These are phyloP conservation scores for Amblyopsis rosae DNA, from an alignment of 2,113 vertebrate genomes.

Conservation along the genomic window DNA sequence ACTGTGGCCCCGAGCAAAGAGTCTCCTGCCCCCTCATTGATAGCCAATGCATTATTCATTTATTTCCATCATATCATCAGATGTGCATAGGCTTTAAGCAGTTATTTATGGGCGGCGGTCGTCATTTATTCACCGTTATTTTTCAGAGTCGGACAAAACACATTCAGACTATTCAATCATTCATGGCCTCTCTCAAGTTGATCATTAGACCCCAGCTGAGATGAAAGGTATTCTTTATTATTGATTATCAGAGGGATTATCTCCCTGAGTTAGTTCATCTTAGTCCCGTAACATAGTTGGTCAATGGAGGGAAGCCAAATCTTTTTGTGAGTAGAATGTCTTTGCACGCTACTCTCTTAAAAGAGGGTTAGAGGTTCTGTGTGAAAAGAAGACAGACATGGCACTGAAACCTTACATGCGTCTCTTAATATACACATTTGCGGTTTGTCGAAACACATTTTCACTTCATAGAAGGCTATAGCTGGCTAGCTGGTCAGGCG, in stretches of 20 bases:
- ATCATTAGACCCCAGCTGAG: conserved; percentile 54
- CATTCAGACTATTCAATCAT: conserved; percentile 55
- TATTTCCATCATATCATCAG: conserved; percentile 78
- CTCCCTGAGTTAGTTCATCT: conserved; percentile 54
- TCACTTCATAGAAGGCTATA: conserved; percentile 27
- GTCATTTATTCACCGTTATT: conserved; percentile 37
- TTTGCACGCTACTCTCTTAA: conserved; percentile 53
- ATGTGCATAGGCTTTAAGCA: conserved; percentile 67
- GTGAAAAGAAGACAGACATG: conserved; percentile 20
- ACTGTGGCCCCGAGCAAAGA: conserved; percentile 74
- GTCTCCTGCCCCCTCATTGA: conserved; percentile 77
- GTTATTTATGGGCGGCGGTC: conserved; percentile 57
- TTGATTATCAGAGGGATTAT: conserved; percentile 75
- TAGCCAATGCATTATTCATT: conserved; percentile 81
- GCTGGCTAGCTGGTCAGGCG: conserved; percentile 25
- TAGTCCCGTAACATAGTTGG: conserved; percentile 49
- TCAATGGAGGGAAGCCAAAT: conserved; percentile 45
- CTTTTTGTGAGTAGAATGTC: conserved; percentile 54
- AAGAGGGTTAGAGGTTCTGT: conserved; percentile 31
- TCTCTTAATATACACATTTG: conserved; percentile 12
- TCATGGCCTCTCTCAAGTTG: conserved; percentile 59
- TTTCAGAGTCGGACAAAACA: conserved; percentile 32
- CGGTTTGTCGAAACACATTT: background rate
- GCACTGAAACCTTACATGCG: conserved; percentile 31
- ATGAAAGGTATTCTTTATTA: conserved; percentile 66